Evolutionary conservation across 2,888 invertebrate species (phyloP).

Genomic region (Himalopsyche japonica): DNA sequence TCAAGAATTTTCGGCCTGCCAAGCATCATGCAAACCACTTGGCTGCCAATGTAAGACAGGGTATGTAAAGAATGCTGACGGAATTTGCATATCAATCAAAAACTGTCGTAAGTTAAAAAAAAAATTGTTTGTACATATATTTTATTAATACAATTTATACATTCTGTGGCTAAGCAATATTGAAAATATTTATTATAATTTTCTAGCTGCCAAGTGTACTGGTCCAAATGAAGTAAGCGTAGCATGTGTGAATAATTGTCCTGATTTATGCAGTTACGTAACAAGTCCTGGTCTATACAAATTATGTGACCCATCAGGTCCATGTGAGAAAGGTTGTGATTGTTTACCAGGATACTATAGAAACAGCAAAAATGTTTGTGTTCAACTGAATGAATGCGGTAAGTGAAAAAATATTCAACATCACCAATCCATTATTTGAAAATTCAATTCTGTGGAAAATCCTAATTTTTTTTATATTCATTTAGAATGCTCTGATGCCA

Average conservation of each 20-base stretch:
- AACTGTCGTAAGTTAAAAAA: constrained; percentile 13
- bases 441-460: background rate
- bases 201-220: background rate
- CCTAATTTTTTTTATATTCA: background rate
- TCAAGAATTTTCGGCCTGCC: constrained; percentile 8
- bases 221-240: background rate
- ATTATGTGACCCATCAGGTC: background rate
- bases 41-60: constrained; percentile 26
- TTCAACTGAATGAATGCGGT: constrained; percentile 1
- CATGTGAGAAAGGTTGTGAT: background rate
- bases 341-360: background rate
- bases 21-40: background rate
- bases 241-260: background rate
- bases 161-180: no score
- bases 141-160: no score
- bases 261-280: background rate
- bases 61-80: constrained; percentile 5
- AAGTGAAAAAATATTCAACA: background rate
- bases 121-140: no score
- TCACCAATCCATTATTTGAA: background rate
- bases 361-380: background rate
- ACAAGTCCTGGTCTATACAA: background rate
- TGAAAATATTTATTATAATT: no score
- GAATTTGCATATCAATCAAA: constrained; percentile 5
- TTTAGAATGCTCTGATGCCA: background rate